Evolutionary conservation across 2,113 vertebrate genomes (phyloP).

Genomic region (Lagopus leucura): DNA sequence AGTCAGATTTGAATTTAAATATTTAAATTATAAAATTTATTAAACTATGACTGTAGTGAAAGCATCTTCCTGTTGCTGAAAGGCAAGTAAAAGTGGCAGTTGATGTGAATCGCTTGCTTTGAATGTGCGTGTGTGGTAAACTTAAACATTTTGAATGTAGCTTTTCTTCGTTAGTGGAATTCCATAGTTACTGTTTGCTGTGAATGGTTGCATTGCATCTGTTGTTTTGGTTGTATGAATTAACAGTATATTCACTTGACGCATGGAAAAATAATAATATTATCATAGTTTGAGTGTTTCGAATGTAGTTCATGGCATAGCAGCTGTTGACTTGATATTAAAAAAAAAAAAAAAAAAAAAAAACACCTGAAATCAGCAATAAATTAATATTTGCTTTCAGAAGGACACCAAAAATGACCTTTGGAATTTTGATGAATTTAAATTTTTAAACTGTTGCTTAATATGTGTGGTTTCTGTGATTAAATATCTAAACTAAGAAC

Average conservation of each 20-base stretch:
- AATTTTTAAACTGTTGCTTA: background rate
- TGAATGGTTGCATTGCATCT: conserved; percentile 35
- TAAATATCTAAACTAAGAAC: background rate
- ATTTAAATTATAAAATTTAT: background rate
- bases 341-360: background rate
- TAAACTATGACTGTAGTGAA: background rate
- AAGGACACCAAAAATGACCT: background rate
- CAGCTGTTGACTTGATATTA: background rate
- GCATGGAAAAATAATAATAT: conserved; percentile 12
- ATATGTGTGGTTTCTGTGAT: background rate
- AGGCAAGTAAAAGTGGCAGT: conserved; percentile 19
- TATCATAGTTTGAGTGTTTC: conserved; percentile 25
- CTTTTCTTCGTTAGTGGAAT: conserved; percentile 56
- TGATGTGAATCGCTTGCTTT: conserved; percentile 23
- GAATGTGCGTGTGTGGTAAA: background rate
- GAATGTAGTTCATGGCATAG: background rate
- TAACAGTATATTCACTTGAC: conserved; percentile 57
- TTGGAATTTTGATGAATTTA: background rate
- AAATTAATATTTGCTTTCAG: background rate
- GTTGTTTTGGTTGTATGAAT: conserved; percentile 57
- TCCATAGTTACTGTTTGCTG: background rate
- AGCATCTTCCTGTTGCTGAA: background rate
- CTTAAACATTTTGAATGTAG: conserved; percentile 28
- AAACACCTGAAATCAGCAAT: background rate
- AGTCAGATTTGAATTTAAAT: background rate